These are phyloP conservation scores for Lapara coniferarum DNA, from an alignment of 2,888 invertebrate species.

Conservation along the genomic window DNA sequence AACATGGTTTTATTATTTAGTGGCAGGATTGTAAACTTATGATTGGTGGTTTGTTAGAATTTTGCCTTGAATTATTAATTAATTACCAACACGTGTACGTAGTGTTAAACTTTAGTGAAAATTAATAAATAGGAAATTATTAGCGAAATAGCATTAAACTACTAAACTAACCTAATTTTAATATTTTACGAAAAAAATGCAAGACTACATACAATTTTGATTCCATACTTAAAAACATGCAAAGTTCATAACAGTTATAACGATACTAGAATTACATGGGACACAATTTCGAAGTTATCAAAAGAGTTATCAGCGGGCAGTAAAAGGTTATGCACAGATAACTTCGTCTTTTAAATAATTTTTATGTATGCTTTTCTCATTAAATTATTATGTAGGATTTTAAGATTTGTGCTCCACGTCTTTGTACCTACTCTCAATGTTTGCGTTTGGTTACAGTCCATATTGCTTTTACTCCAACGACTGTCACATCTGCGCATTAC, in stretches of 20 bases:
- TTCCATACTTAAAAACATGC: background rate
- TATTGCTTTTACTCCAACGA: background rate
- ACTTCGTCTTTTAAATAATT: background rate
- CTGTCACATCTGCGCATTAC: background rate
- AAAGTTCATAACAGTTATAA: constrained; percentile 5
- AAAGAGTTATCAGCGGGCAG: background rate
- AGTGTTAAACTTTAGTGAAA: background rate
- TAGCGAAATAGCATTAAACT: too few species aligned
- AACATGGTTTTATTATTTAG: constrained; percentile 4
- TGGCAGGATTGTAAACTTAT: background rate
- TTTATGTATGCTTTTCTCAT: background rate
- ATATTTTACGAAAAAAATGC: too few species aligned
- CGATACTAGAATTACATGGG: background rate
- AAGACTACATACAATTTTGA: too few species aligned
- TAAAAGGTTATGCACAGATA: background rate
- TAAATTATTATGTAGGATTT: too few species aligned
- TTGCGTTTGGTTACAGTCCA: too few species aligned
- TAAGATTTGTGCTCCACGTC: too few species aligned
- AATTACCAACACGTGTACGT: constrained; percentile 19
- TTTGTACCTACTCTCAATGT: too few species aligned
- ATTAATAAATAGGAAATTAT: background rate
- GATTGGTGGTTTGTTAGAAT: background rate
- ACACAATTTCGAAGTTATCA: background rate
- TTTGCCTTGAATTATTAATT: constrained; percentile 13
- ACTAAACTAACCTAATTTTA: too few species aligned